These are phyloP conservation scores for Hypercompe scribonia DNA, from an alignment of 2,888 invertebrate species.

Conservation along the genomic window DNA sequence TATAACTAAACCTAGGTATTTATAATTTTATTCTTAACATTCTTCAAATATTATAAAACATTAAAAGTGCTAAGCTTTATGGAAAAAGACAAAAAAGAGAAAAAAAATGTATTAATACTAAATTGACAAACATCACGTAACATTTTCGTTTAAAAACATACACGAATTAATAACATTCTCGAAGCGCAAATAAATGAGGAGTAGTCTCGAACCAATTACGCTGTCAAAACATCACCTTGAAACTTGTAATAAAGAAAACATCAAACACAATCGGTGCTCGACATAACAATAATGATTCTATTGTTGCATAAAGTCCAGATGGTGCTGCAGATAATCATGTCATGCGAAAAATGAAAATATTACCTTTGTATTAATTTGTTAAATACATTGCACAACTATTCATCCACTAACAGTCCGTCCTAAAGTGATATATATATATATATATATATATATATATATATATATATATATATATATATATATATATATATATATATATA, in stretches of 20 bases:
- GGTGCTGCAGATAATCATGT: slow-evolving; percentile 64
- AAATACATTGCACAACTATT: slow-evolving; percentile 52
- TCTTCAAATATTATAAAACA: not conserved
- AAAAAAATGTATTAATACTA: too few relatives aligned
- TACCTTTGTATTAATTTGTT: slow-evolving; percentile 74
- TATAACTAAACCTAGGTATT: slow-evolving; percentile 32
- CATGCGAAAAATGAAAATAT: slow-evolving; percentile 78
- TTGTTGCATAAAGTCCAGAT: slow-evolving; percentile 76
- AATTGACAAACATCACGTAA: slow-evolving; percentile 47
- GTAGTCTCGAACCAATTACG: slow-evolving; percentile 72
- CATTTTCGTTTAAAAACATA: slow-evolving; percentile 53
- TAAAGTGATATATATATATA: slow-evolving; percentile 48
- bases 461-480: too few relatives aligned
- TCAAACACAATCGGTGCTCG: slow-evolving; percentile 64
- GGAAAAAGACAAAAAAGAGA: slow-evolving; percentile 39
- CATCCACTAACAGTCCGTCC: slow-evolving; percentile 48
- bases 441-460: too few relatives aligned
- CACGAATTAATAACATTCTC: slow-evolving; percentile 66
- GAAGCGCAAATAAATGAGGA: slow-evolving; percentile 66
- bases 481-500: too few relatives aligned
- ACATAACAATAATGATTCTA: slow-evolving; percentile 73
- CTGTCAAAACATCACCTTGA: slow-evolving; percentile 83
- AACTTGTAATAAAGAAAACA: slow-evolving; percentile 74
- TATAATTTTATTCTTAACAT: slow-evolving; percentile 1
- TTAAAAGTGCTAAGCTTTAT: not conserved